A percentile compares a stretch with the other conserved stretches of the same genome.
Conservation (phyloP, 2,888 invertebrate species). For the Cremastinae sp. region DNA sequence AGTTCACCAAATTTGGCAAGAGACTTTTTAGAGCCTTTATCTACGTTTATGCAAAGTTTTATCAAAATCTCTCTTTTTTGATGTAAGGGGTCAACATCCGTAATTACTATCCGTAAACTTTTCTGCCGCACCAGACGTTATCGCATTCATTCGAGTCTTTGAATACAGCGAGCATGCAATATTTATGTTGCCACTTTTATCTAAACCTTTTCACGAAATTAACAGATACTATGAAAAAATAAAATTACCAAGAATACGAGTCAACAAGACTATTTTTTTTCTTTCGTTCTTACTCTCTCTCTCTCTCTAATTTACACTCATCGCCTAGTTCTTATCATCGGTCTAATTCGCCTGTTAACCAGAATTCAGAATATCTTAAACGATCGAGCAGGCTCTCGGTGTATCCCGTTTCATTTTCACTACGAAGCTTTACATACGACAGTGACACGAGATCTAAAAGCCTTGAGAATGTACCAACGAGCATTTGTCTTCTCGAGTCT, state of each 20-base stretch:
- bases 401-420: conserved; percentile 16
- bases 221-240: conserved; percentile 34
- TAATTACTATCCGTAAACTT: too few species aligned
- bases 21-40: too few species aligned
- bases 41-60: too few species aligned
- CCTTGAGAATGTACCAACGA: conserved; percentile 27
- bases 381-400: conserved; percentile 13
- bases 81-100: too few species aligned
- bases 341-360: conserved; percentile 13
- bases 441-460: conserved; percentile 25
- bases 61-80: neutral
- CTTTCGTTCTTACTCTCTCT: neutral
- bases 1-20: too few species aligned
- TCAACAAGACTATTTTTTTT: neutral
- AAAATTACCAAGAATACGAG: conserved; percentile 17
- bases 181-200: conserved; percentile 7
- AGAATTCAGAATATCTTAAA: conserved; percentile 7
- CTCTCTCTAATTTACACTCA: conserved; percentile 6
- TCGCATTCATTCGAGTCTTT: too few species aligned
- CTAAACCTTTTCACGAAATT: conserved; percentile 16
- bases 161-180: too few species aligned
- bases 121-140: too few species aligned
- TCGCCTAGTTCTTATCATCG: neutral
- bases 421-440: conserved; percentile 43
- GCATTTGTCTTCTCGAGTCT: conserved; percentile 11